A percentile compares a stretch with the other conserved stretches of the same genome.
Evolutionary conservation across 2,113 vertebrate genomes (phyloP).

Genomic region (Hippocampus zosterae): DNA sequence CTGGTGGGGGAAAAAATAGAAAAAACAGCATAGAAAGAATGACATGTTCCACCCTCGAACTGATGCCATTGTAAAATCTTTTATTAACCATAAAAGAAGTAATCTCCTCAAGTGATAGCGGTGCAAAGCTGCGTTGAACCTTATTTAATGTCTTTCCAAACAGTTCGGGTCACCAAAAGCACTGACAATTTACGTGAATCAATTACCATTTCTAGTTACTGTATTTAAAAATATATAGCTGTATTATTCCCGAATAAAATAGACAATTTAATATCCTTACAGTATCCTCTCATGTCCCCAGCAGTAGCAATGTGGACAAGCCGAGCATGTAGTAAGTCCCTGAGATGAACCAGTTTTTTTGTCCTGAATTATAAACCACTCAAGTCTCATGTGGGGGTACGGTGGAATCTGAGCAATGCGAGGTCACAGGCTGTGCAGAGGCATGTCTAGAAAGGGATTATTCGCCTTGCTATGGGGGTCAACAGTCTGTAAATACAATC

Average conservation of each 20-base stretch:
- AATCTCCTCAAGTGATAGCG: no score
- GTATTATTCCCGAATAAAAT: no score
- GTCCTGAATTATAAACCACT: conserved; percentile 41
- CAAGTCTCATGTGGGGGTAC: conserved; percentile 50
- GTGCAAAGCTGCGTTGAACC: no score
- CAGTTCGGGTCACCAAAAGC: no score
- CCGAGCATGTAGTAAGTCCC: neutral
- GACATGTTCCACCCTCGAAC: no score
- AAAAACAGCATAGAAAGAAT: no score
- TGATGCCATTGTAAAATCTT: no score
- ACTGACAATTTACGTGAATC: no score
- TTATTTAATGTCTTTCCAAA: no score
- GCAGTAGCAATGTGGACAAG: neutral
- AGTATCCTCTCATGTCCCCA: neutral
- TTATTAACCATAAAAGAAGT: no score
- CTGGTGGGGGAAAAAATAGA: no score
- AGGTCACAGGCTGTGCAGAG: conserved; percentile 55
- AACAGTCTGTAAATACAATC: conserved; percentile 35
- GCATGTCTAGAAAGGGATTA: conserved; percentile 49
- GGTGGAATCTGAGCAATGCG: conserved; percentile 67
- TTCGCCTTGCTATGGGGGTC: conserved; percentile 37
- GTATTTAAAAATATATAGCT: neutral
- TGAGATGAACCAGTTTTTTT: neutral
- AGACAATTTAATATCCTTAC: neutral
- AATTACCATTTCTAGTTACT: no score